Conservation (phyloP, 2,888 invertebrate genomes). For the Eudasyphora cyanicolor region DNA sequence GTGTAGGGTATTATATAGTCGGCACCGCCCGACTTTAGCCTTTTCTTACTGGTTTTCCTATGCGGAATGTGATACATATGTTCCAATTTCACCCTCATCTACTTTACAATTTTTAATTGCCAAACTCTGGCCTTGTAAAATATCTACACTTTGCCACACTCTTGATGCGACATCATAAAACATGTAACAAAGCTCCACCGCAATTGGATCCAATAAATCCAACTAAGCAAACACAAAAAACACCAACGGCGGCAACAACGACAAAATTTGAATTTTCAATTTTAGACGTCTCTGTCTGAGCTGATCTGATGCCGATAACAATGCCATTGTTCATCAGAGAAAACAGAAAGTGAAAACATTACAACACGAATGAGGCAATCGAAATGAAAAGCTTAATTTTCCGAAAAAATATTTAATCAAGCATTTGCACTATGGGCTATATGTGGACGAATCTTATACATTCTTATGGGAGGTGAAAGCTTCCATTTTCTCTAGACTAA, state of each 20-base stretch:
- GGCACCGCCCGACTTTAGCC: too few relatives aligned
- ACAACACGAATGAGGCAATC: slow-evolving; percentile 47
- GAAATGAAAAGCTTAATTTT: slow-evolving; percentile 54
- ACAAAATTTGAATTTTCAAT: slow-evolving; percentile 16
- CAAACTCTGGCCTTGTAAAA: too few relatives aligned
- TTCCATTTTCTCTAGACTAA: too few relatives aligned
- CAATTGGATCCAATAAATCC: not conserved
- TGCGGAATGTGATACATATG: too few relatives aligned
- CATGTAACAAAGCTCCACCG: not conserved
- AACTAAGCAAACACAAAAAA: not conserved
- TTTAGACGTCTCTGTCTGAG: slow-evolving; percentile 44
- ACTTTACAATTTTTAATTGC: too few relatives aligned
- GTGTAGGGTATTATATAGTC: too few relatives aligned
- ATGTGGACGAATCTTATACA: too few relatives aligned
- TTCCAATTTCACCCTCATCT: too few relatives aligned
- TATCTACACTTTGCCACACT: not conserved
- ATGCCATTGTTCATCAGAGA: slow-evolving; percentile 42
- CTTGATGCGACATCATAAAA: not conserved
- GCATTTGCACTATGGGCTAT: too few relatives aligned
- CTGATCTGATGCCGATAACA: slow-evolving; percentile 56
- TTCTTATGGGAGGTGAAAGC: too few relatives aligned
- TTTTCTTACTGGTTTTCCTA: too few relatives aligned
- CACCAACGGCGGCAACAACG: not conserved
- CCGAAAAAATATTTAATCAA: slow-evolving; percentile 9
- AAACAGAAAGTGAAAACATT: not conserved